Percentiles rank a stretch among this genome's conserved stretches.
phyloP scores from a whole-genome alignment of 2,888 invertebrate species.

The Catocala nupta region DNA sequence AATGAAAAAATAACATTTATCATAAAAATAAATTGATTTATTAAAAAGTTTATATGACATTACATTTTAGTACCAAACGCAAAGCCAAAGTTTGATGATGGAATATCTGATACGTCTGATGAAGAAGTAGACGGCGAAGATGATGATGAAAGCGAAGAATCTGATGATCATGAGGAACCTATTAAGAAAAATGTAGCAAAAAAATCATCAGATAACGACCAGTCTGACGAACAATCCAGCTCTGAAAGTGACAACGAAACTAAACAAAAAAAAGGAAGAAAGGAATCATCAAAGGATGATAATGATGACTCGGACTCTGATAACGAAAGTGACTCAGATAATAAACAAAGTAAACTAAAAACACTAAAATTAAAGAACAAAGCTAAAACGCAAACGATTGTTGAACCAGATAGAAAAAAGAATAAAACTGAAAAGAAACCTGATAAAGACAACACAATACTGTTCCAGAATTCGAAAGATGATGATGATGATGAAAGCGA shows the following conservation, averaged over 20 bases:
- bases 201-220: slow-evolving; percentile 3
- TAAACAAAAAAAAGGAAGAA: background rate
- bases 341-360: slow-evolving; percentile 16
- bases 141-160: slow-evolving; percentile 48
- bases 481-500: slow-evolving; percentile 33
- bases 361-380: slow-evolving; percentile 12
- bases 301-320: slow-evolving; percentile 15
- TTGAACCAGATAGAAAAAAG: background rate
- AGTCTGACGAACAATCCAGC: slow-evolving; percentile 4
- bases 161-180: slow-evolving; percentile 1
- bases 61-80: slow-evolving; percentile 74
- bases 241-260: slow-evolving; percentile 16
- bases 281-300: background rate
- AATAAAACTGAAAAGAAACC: slow-evolving; percentile 16
- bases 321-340: slow-evolving; percentile 23
- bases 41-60: background rate
- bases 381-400: slow-evolving; percentile 3
- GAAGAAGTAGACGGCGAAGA: slow-evolving; percentile 59
- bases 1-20: too few relatives aligned
- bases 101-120: slow-evolving; percentile 77
- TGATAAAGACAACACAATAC: slow-evolving; percentile 19
- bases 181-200: background rate
- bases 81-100: slow-evolving; percentile 76
- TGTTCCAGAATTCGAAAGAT: slow-evolving; percentile 37
- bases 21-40: too few relatives aligned